Base-by-base conservation (phyloP, 2,888 invertebrate genomes). In the Melinaea menophilus region DNA sequence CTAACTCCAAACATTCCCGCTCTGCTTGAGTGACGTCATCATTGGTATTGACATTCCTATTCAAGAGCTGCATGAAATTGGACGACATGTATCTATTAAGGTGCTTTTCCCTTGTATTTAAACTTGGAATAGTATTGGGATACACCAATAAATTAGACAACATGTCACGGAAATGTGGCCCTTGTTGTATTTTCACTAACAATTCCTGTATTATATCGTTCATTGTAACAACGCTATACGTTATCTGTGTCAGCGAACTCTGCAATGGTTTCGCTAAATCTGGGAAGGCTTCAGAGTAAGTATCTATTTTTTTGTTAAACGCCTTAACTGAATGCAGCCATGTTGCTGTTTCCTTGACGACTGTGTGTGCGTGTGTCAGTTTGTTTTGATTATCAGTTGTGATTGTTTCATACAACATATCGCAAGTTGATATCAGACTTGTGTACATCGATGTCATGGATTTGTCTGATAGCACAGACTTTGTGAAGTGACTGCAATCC, bases 181-280 rank as follows among this genome's bases (percentile, higher is more conserved):
- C 85, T 71, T 84, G 79, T 66, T 86, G 83, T 33, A 80, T 72
- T 64, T 84, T 81, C 1, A 78, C 79, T 2, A 90, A 73, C 63
- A 89, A 71, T 73, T 93, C 92, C 57, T 79, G 84, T 2, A 93
- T 80, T 56, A 93, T 80, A 60, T 92, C 91, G 56, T 91, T 92
- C 31, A 95, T 75, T 12, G 92, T 79, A 54, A 91, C 92, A 33
- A 94, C 84, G 2, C 95, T 95, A 69, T 93, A 93, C 2, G 92
- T 84, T 65, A 95, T 91, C 84, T 95, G 94, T 0, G 93, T 91
- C 5, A 96, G 79, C 0, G 95, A 94, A 62, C 92, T 90, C 58
- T 95, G 88, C 22, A 97, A 84, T 0, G 97, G 96, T 65, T 93
- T 92, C 0, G 95, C 92, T 59, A 98, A 88, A 79, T 98, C 98